Evolutionary conservation across 2,113 vertebrate genomes (phyloP), one percentile per base, ranked within the genome.

Genomic region (Artemisiospiza belli): DNA sequence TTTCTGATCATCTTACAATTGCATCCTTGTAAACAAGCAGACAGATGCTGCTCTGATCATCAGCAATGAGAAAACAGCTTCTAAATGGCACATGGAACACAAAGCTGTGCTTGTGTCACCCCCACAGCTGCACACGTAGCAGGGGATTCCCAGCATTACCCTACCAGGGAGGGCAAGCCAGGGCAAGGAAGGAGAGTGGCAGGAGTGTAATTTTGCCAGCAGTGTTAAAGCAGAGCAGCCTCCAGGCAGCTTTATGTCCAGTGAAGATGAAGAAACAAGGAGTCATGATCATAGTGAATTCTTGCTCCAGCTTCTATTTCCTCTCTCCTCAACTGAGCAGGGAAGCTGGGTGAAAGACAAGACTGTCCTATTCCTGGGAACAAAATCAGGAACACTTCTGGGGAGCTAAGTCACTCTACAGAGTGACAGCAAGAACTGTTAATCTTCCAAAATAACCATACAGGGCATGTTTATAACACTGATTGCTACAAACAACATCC

Each of bases 31-130:
- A 87, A 95, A 96, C 68, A 91, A 90, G 58, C 37, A 84, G 49
- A 72, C 76, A 83, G 85, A 90, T 93, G 90, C 75, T 88, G 73
- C 73, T 92, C 54, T 90, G 76, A 93, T 95, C 64, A 81, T 46
- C 70, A 73, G 68, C 64, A 94, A 47, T 17, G 20, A 54, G 66
- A 81, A 92, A 95, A 90, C 61, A 83, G 80, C 54, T 90, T 79
- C 72, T 77, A 90, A 95, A 88, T 72, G 21, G 59, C 68, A 79
- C 2, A 9, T 30, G 5, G 23, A 91, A 63, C 84, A 94, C 84
- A 94, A 80, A 85, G 72, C 84, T 87, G 55, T 59, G 46, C 62
- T 90, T 95, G 52, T 93, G 84, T 78, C 92, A 84, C 41, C 72
- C 72, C 87, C 13, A 4, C 69, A 82, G 77, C 24, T 84, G 55